Base-by-base conservation (phyloP, 2,113 vertebrate genomes). In the Grantiella picta region DNA sequence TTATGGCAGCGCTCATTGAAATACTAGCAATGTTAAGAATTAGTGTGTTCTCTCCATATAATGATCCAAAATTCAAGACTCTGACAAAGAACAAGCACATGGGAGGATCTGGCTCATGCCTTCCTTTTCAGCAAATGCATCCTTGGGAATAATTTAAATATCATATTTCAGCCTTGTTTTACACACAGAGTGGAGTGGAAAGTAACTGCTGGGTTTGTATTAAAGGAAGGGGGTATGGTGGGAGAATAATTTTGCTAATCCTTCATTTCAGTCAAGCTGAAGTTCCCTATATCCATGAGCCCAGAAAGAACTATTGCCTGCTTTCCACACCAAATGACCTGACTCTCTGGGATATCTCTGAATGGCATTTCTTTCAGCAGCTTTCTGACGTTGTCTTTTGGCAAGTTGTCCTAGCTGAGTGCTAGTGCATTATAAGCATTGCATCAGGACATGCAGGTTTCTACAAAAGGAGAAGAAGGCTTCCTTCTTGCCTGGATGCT, bases 101-200 rank as follows among this genome's bases (percentile, higher is more conserved):
- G 92, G 94, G 94, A 96, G 77, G 90, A 94, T 95, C 97, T 97
- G 97, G 97, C 96, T 98, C 92, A 78, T 94, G 95, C 93, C 92
- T 97, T 89, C 70, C 93, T 92, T 97, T 97, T 97, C 96, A 97
- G 92, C 93, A 97, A 97, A 97, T 82, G 79, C 66, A 86, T 97
- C 96, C 95, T 98, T 97, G 97, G 96, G 97, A 97, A 97, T 98
- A 97, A 97, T 97, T 97, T 96, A 96, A 94, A 96, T 96, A 98
- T 98, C 97, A 40, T 90, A 88, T 98, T 98, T 98, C 97, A 97
- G 95, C 78, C 90, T 96, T 95, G 81, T 97, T 97, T 97, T 97
- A 97, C 80, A 91, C 95, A 96, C 92, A 95, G 95, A 97, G 89
- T 31, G 36, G 75, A 97, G 71, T 91, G 92, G 84, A 82, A 95